Percentiles rank a stretch among this genome's conserved stretches.
Evolutionary conservation across 92 coral and sea anemone genomes (phyloP).

Genomic region (Palythoa grandis): DNA sequence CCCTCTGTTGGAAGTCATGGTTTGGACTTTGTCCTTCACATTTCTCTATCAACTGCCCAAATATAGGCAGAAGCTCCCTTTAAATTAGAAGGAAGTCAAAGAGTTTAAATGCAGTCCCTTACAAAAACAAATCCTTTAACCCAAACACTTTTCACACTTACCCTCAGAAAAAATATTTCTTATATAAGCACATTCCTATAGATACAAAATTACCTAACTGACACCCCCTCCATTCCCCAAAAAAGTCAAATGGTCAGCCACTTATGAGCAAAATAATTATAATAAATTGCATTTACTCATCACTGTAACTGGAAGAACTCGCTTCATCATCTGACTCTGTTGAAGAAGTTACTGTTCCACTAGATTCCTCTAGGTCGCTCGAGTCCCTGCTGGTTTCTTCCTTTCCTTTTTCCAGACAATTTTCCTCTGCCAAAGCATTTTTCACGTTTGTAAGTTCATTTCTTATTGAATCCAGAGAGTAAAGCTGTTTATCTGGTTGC

Average conservation of each 20-base stretch:
- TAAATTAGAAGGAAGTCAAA: too few species aligned
- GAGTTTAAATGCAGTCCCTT: too few species aligned
- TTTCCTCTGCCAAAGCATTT: background rate
- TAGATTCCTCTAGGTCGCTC: constrained; percentile 10
- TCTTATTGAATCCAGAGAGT: constrained; percentile 16
- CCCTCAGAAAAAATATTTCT: too few species aligned
- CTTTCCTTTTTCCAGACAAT: background rate
- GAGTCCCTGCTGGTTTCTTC: constrained; percentile 23
- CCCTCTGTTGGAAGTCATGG: too few species aligned
- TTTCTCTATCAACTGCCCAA: too few species aligned
- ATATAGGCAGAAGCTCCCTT: too few species aligned
- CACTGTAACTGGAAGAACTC: constrained; percentile 60
- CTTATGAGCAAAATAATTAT: background rate
- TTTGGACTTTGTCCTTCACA: too few species aligned
- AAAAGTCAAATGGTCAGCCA: background rate
- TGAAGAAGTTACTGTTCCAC: constrained; percentile 16
- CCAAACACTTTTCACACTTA: too few species aligned
- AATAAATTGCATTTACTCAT: constrained; percentile 34
- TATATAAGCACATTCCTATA: too few species aligned
- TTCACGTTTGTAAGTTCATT: constrained; percentile 25
- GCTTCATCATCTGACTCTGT: constrained; percentile 62
- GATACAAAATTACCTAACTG: too few species aligned
- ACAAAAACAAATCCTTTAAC: too few species aligned
- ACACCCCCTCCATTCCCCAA: background rate
- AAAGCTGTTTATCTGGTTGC: constrained; percentile 15